Evolutionary conservation across 2,797 vertebrate species (phyloP), one percentile per base, ranked within the genome.

Genomic region (Nyctalus aviator): DNA sequence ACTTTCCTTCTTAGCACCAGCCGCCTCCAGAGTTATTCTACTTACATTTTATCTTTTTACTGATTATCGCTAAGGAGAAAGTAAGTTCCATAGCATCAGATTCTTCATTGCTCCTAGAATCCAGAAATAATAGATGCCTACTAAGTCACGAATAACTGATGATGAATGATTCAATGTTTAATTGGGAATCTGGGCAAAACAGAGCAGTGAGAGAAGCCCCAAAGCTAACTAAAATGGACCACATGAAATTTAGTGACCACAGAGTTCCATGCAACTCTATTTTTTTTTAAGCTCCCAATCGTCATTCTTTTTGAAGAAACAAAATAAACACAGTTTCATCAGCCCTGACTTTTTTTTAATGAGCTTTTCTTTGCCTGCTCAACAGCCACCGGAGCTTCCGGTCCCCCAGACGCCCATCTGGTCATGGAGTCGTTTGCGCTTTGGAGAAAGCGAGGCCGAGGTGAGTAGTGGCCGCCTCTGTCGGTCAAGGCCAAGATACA

Each of bases 311-410:
- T 55, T 21, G 46, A 68, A 95, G 77, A 88, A 79, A 66, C 66
- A 20, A 48, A 27, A 14, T 27, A 46, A 78, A 64, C 41, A 5
- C 66, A 13, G 15, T 68, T 81, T 83, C 69, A 23, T 62, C 90
- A 21, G 32, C 78, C 15, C 9, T 25, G 8, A 17, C 7, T 44
- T 30, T 23, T 53, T 18, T 78, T 89, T n/a, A 13, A 75, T n/a
- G 77, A 30, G 75, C 0, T 1, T 78, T 73, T 57, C 57, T 92
- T 66, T 44, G 41, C 87, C 78, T 25, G 9, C 55, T 93, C 89
- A 64, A 48, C 46, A 81, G 69, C 14, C 50, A 32, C 59, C 23
- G 20, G 37, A 59, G 66, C 21, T 25, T 44, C 73, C 15, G 41
- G 55, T 59, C 37, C 72, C 41, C n/a, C 23, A 53, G 84, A 57